phyloP scores from a whole-genome alignment of 2,113 vertebrate genomes.

The Bothrops jararaca region DNA sequence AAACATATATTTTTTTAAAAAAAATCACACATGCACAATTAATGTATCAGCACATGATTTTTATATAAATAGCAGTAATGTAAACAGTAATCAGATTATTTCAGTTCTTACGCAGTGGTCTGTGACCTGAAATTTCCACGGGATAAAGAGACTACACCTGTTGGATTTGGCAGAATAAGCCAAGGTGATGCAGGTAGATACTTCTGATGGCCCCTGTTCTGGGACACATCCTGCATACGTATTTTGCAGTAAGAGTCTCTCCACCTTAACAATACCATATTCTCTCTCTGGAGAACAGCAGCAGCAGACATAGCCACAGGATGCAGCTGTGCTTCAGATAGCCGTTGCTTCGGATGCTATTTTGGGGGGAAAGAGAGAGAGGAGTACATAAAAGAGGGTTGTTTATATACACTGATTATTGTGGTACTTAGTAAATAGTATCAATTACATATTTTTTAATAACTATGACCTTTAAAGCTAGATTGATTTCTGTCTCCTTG shows the following conservation, averaged over 20 bases:
- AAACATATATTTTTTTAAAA: no score
- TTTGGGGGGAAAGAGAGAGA: background rate
- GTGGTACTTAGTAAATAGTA: no score
- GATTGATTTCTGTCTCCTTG: no score
- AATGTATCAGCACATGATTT: background rate
- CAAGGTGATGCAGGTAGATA: no score
- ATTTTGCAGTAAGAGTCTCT: background rate
- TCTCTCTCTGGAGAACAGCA: no score
- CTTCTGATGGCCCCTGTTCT: background rate
- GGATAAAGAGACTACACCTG: background rate
- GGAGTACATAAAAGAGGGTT: no score
- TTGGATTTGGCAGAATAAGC: background rate
- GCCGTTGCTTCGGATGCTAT: no score
- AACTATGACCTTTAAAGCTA: no score
- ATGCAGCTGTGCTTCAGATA: no score
- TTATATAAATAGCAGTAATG: background rate
- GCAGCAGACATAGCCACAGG: no score
- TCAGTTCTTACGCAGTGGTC: background rate
- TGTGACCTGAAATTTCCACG: background rate
- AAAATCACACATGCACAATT: background rate
- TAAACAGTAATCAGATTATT: background rate
- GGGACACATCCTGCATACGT: background rate
- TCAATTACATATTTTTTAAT: no score
- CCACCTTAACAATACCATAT: background rate
- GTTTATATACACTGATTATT: no score